Conservation (phyloP, 2,888 invertebrate species). For the Neoitamus cyanurus region DNA sequence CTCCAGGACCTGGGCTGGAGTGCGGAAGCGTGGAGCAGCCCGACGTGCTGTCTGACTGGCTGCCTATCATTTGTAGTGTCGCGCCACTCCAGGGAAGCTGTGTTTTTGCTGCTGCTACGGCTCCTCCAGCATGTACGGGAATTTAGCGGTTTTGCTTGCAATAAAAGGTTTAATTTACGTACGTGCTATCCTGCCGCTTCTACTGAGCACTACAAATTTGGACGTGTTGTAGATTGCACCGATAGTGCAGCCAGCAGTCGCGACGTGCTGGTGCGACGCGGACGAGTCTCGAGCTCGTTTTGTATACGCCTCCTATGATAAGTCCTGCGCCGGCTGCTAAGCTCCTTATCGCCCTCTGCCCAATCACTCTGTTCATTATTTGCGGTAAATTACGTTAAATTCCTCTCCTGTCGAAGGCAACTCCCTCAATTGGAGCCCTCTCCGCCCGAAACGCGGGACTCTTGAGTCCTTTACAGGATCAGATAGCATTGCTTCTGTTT, state of each 20-base stretch:
- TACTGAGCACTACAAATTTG: conserved; percentile 7
- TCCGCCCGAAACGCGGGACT: neutral
- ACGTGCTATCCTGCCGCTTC: neutral
- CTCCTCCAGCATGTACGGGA: neutral
- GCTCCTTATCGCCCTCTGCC: neutral
- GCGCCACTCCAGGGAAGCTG: neutral
- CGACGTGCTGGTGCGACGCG: neutral
- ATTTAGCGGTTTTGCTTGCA: neutral
- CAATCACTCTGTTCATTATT: conserved; percentile 12
- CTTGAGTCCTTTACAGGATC: conserved; percentile 24
- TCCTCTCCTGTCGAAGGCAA: neutral
- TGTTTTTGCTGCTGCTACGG: neutral
- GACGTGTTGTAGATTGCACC: conserved; percentile 34
- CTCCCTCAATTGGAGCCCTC: neutral
- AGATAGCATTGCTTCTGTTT: conserved; percentile 28
- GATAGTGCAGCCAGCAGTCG: neutral
- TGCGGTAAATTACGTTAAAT: neutral
- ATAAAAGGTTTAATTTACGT: neutral
- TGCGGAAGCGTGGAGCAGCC: neutral
- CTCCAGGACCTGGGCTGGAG: too few relatives aligned
- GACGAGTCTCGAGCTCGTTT: neutral
- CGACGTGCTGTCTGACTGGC: neutral
- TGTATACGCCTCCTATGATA: neutral
- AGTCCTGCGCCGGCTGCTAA: neutral
- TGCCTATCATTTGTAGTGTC: neutral